phyloP scores from a whole-genome alignment of 2,797 vertebrate species.

The Hemibagrus guttatus region DNA sequence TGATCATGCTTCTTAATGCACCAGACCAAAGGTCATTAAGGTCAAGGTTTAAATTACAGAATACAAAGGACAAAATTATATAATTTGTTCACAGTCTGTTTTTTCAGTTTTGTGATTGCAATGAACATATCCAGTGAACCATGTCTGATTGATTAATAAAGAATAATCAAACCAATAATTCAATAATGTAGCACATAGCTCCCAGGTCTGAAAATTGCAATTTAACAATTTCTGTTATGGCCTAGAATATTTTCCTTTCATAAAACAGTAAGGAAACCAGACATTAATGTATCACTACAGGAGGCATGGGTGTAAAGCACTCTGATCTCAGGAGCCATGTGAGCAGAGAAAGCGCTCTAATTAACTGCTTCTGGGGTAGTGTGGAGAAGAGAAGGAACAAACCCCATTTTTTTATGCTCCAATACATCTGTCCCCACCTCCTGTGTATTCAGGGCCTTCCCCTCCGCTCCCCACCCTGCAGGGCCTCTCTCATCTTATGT shows the following conservation, averaged over 20 bases:
- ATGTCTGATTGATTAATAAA: neutral
- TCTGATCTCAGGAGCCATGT: constrained; percentile 48
- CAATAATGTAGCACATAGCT: neutral
- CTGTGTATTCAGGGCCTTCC: constrained; percentile 41
- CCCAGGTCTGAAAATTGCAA: neutral
- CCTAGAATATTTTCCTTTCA: constrained; percentile 16
- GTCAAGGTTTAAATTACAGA: constrained; percentile 27
- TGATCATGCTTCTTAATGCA: constrained; percentile 27
- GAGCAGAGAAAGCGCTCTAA: constrained; percentile 57
- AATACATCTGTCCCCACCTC: constrained; percentile 56
- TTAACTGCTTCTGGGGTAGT: constrained; percentile 65
- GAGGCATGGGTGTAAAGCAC: constrained; percentile 51
- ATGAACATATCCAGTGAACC: neutral
- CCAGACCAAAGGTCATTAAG: constrained; percentile 31
- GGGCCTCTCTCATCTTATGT: constrained; percentile 72
- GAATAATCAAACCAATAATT: neutral
- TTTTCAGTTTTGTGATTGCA: neutral
- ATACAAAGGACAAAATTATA: constrained; percentile 1
- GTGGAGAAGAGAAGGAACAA: constrained; percentile 57
- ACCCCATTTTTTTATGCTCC: constrained; percentile 47
- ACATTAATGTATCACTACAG: constrained; percentile 46
- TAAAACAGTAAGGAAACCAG: constrained; percentile 22
- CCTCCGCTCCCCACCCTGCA: constrained; percentile 64
- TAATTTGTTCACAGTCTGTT: neutral
- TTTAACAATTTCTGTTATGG: constrained; percentile 11